Conservation (phyloP, 2,797 vertebrate species). For the Chelidonichthys spinosus region DNA sequence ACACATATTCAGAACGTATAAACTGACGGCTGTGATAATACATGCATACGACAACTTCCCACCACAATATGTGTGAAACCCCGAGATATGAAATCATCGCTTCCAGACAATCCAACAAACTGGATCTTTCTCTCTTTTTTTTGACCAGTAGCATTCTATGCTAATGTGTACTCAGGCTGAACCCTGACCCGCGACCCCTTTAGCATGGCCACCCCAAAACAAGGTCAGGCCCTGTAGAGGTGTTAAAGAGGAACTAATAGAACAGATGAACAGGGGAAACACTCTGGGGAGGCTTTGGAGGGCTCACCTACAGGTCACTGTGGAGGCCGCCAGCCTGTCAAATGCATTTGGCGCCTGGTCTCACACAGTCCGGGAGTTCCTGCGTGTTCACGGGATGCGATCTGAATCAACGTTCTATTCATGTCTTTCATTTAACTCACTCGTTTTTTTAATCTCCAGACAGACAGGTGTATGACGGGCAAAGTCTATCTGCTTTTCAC, state of each 20-base stretch:
- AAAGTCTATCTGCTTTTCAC: conserved; percentile 8
- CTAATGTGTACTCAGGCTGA: conserved; percentile 79
- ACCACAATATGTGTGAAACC: conserved; percentile 8
- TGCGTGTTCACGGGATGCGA: conserved; percentile 15
- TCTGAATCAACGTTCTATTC: conserved; percentile 12
- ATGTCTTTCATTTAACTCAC: conserved; percentile 1
- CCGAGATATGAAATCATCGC: neutral
- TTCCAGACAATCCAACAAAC: conserved; percentile 14
- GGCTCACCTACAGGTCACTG: conserved; percentile 56
- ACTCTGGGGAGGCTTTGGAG: conserved; percentile 54
- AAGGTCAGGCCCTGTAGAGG: conserved; percentile 72
- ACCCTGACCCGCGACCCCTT: conserved; percentile 75
- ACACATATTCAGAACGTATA: conserved; percentile 21
- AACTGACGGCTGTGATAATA: conserved; percentile 14
- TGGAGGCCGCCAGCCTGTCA: conserved; percentile 50
- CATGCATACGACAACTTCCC: neutral
- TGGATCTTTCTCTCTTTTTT: conserved; percentile 16
- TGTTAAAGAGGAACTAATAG: conserved; percentile 84
- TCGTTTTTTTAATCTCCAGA: conserved; percentile 10
- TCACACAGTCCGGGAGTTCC: conserved; percentile 4
- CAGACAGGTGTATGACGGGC: neutral
- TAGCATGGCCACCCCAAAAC: conserved; percentile 14
- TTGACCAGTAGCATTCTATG: conserved; percentile 56
- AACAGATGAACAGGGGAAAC: conserved; percentile 67
- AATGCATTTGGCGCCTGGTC: conserved; percentile 13